Conservation (phyloP, 2,113 vertebrate species). For the Poeciliopsis turrubarensis region DNA sequence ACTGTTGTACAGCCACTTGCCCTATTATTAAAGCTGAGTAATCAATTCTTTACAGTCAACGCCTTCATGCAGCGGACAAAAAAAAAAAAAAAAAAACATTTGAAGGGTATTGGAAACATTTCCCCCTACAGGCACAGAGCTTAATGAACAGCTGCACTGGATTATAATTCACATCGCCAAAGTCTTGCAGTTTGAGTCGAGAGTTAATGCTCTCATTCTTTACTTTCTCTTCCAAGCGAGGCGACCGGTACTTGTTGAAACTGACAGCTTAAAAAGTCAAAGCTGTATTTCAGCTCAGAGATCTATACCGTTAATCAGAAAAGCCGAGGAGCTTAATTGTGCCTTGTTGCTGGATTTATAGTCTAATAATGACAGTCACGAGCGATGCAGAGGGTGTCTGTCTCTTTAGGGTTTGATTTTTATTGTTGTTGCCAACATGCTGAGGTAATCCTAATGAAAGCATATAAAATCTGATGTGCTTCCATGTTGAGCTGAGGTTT, state of each 20-base stretch:
- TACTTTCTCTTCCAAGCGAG: slow-evolving; percentile 48
- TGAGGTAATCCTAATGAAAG: slow-evolving; percentile 30
- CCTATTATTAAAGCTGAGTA: slow-evolving; percentile 63
- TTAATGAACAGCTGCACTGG: slow-evolving; percentile 68
- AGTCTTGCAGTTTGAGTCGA: slow-evolving; percentile 62
- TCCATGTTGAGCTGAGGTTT: not conserved
- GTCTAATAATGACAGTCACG: slow-evolving; percentile 55
- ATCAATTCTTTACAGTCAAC: slow-evolving; percentile 70
- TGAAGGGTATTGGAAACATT: slow-evolving; percentile 70
- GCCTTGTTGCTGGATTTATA: slow-evolving; percentile 61
- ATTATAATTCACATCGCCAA: slow-evolving; percentile 69
- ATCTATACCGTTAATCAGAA: slow-evolving; percentile 66
- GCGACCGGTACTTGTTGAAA: slow-evolving; percentile 65
- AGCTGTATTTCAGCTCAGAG: slow-evolving; percentile 68
- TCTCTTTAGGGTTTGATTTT: slow-evolving; percentile 45
- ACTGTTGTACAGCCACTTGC: not conserved
- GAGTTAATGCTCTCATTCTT: slow-evolving; percentile 70
- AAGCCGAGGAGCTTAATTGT: slow-evolving; percentile 58
- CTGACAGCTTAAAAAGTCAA: slow-evolving; percentile 71
- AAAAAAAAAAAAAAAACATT: slow-evolving; percentile 57
- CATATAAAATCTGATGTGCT: slow-evolving; percentile 4
- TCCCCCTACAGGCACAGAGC: slow-evolving; percentile 62
- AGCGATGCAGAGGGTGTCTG: slow-evolving; percentile 14
- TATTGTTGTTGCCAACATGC: slow-evolving; percentile 25
- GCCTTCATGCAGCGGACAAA: slow-evolving; percentile 51